Base-by-base conservation (phyloP, 2,113 vertebrate genomes). In the Lontra canadensis region DNA sequence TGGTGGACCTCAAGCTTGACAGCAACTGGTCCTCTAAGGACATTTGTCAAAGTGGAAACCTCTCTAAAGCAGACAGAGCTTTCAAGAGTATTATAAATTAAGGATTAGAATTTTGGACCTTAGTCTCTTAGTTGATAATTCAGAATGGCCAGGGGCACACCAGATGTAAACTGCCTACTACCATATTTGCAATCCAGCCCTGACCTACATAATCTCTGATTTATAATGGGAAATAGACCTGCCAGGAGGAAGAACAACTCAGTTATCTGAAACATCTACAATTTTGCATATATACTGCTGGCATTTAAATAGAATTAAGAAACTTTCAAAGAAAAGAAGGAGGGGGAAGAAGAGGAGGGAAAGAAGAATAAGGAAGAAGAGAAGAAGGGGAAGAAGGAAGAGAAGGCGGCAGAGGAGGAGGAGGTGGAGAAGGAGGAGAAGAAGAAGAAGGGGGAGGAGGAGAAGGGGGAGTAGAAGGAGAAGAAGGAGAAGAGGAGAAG, bases 51-150 rank as follows among this genome's bases (percentile, higher is more conserved):
- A 78, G 59, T 83, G 10, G 61, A 94, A 96, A 69, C 4, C 21
- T 90, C 49, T 59, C 5, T 55, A 69, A 88, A 73, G 20, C 25
- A 84, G 15, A 94, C 15, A 92, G 25, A 76, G 2, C 44, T 92
- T 96, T 88, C 34, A 69, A 84, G 8, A 97, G 20, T 65, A 57
- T 84, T 44, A 36, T 3, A 92, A 88, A 49, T 59, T 61, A 83
- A 88, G 14, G 12, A 61, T 84, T 92, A 44, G 12, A 61, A 18
- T 84, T 92, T 79, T 91, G 84, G 23, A 71, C 13, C 6, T 39
- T 15, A 42, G 31, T 8, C 14, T 92, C 49, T 93, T 36, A 85
- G 47, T 0, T 39, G 71, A 79, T 85, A 85, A 74, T 31, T 76
- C 11, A 47, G n/a, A 93, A 86, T 26, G 83, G 20, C 34, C 20